Evolutionary conservation across 2,113 vertebrate genomes (phyloP).

Genomic region (Tangachromis dhanisi): DNA sequence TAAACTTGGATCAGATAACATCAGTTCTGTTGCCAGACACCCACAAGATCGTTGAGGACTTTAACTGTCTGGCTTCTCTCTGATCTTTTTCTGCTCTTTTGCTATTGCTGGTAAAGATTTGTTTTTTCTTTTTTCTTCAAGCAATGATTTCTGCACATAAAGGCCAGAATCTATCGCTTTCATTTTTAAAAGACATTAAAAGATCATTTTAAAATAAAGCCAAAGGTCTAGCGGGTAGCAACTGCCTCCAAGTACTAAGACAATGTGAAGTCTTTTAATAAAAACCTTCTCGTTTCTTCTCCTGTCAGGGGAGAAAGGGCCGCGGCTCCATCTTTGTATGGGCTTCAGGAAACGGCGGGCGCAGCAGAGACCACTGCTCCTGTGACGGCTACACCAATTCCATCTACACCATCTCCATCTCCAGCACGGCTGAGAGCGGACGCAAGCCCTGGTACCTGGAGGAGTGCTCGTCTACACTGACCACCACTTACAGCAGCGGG

Average conservation of each 20-base stretch:
- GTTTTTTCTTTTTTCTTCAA: not conserved
- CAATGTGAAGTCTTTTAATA: not conserved
- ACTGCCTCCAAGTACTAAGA: not conserved
- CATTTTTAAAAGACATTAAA: not conserved
- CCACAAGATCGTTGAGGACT: not conserved
- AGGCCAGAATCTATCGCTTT: not conserved
- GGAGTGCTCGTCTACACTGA: slow-evolving; percentile 93
- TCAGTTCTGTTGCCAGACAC: slow-evolving; percentile 3
- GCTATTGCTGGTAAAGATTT: not conserved
- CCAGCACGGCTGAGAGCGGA: slow-evolving; percentile 95
- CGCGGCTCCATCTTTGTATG: slow-evolving; percentile 96
- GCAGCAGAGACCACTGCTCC: slow-evolving; percentile 96
- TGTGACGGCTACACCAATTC: slow-evolving; percentile 98
- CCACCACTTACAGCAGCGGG: slow-evolving; percentile 97
- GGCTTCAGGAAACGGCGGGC: slow-evolving; percentile 96
- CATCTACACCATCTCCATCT: slow-evolving; percentile 98
- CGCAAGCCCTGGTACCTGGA: slow-evolving; percentile 98
- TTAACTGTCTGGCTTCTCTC: not conserved
- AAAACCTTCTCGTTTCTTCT: not conserved
- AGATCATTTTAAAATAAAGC: not conserved
- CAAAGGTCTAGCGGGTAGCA: not conserved
- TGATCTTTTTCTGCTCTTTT: not conserved
- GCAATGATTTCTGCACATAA: not conserved
- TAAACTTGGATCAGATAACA: not conserved
- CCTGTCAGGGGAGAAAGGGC: slow-evolving; percentile 85